Conservation (phyloP, 1,140 invertebrate genomes). For the Sweltsa coloradensis region DNA sequence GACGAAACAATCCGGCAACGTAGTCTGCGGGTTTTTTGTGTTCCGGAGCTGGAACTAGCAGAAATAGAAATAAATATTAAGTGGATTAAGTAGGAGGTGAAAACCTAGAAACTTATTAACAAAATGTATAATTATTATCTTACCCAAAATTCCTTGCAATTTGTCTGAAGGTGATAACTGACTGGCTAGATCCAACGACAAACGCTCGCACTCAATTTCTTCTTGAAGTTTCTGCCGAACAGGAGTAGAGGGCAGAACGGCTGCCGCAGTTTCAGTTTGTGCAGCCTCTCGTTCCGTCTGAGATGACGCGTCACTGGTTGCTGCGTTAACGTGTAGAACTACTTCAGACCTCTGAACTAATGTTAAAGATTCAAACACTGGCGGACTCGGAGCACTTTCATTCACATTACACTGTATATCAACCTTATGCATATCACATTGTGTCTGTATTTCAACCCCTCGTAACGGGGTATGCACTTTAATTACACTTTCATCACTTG, state of each 20-base stretch:
- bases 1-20: conserved; percentile 63
- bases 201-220: conserved; percentile 67
- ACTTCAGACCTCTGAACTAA: conserved; percentile 47
- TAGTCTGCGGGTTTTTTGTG: conserved; percentile 66
- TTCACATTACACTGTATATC: not conserved
- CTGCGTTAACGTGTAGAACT: conserved; percentile 41
- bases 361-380: conserved; percentile 33
- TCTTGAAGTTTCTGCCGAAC: conserved; percentile 48
- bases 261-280: not conserved
- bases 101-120: not conserved
- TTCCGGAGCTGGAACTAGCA: conserved; percentile 52
- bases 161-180: conserved; percentile 54
- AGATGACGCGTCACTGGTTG: conserved; percentile 45
- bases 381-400: not conserved
- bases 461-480: too few relatives aligned
- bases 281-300: conserved; percentile 36
- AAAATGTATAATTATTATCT: conserved; percentile 18
- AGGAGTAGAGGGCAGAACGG: not conserved
- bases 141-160: conserved; percentile 54
- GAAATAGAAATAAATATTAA: conserved; percentile 11
- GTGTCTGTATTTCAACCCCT: conserved; percentile 1
- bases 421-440: conserved; percentile 1
- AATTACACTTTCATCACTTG: too few relatives aligned
- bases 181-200: conserved; percentile 57
- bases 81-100: not conserved